Evolutionary conservation across 2,113 vertebrate species (phyloP).

Genomic region (Pungitius pungitius): DNA sequence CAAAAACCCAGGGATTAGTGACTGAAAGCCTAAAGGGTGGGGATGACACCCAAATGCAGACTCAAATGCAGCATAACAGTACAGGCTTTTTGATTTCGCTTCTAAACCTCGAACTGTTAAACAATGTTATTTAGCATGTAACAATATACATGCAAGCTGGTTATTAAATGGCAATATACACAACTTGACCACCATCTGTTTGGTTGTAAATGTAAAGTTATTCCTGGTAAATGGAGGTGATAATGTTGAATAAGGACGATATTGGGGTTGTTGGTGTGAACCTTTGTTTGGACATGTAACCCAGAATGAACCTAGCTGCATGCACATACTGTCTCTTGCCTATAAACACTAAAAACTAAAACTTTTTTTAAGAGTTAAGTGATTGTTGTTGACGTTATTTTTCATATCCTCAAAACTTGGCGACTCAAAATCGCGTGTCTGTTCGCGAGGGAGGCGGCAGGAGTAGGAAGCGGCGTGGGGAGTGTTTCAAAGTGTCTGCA

Average conservation of each 20-base stretch:
- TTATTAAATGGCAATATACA: no score
- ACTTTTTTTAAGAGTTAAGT: neutral
- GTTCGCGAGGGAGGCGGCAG: no score
- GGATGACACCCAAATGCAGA: constrained; percentile 29
- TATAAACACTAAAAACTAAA: neutral
- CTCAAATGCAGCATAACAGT: constrained; percentile 22
- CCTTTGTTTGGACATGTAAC: neutral
- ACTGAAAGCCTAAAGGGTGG: constrained; percentile 35
- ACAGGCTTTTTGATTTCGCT: neutral
- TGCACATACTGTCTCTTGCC: neutral
- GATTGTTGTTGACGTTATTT: neutral
- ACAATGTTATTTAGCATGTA: neutral
- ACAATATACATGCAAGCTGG: neutral
- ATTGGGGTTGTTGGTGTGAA: neutral
- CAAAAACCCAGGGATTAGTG: constrained; percentile 50
- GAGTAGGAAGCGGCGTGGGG: no score
- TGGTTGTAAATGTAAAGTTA: no score
- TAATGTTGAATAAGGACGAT: neutral
- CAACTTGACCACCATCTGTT: no score
- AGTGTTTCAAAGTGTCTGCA: no score
- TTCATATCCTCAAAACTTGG: neutral
- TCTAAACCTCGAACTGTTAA: constrained; percentile 4
- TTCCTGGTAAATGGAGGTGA: neutral
- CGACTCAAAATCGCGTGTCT: no score
- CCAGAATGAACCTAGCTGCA: neutral